Percentiles rank a stretch among this genome's conserved stretches.
These are phyloP conservation scores for Cliona cf. orientalis DNA, from an alignment of 37 sponge, comb jelly and placozoan species.

Conservation along the genomic window DNA sequence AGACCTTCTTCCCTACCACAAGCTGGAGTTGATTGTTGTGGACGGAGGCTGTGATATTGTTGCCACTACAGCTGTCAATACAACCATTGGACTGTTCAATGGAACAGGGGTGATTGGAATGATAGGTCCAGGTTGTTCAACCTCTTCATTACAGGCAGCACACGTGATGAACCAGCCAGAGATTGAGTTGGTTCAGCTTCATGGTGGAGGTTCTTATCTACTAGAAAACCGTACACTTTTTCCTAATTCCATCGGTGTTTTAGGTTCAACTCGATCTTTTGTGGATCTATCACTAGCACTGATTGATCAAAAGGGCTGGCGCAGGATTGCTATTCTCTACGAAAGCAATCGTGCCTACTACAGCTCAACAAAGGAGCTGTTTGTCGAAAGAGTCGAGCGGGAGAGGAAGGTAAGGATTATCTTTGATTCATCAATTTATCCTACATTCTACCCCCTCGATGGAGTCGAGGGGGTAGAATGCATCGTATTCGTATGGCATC, in stretches of 20 bases:
- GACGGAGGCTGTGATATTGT: conserved; percentile 16
- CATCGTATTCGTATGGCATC: no score
- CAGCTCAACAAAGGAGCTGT: neutral
- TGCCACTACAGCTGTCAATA: neutral
- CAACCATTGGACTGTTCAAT: neutral
- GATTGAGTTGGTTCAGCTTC: conserved; percentile 4
- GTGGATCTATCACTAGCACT: neutral
- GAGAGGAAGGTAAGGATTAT: neutral
- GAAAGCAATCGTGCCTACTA: neutral
- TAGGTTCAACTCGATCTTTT: conserved; percentile 3
- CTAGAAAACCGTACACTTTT: neutral
- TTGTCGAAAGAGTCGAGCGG: neutral
- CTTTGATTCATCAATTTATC: neutral
- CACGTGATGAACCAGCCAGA: neutral
- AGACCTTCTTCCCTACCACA: conserved; percentile 21
- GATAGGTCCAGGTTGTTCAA: conserved; percentile 32
- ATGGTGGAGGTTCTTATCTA: neutral
- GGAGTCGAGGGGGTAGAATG: neutral
- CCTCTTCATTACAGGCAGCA: neutral
- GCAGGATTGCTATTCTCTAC: neutral
- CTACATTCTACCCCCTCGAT: neutral
- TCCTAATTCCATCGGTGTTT: conserved; percentile 6
- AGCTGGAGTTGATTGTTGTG: neutral
- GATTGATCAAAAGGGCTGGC: neutral
- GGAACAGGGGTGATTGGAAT: conserved; percentile 16